phyloP scores from a whole-genome alignment of 2,113 vertebrate genomes.

The Porphyrio hochstetteri region DNA sequence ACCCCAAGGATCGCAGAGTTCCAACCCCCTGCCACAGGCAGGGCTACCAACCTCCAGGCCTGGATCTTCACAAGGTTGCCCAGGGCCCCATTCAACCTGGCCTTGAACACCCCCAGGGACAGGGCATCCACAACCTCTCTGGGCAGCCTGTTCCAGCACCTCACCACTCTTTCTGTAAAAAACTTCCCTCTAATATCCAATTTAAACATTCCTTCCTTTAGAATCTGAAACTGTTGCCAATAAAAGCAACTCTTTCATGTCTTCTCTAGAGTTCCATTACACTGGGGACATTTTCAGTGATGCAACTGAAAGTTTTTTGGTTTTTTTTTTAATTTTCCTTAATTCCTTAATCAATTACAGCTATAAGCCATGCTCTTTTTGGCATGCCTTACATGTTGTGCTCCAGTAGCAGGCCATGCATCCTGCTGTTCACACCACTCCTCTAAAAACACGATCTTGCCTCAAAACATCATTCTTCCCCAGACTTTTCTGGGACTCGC shows the following conservation, averaged over 20 bases:
- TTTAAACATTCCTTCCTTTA: too few relatives aligned
- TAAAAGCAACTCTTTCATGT: not conserved
- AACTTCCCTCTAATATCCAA: too few relatives aligned
- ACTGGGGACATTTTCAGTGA: not conserved
- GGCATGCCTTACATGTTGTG: rapidly evolving
- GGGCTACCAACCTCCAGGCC: too few relatives aligned
- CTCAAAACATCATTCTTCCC: not conserved
- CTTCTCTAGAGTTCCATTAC: not conserved
- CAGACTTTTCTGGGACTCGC: not conserved
- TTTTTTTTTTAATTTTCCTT: not conserved
- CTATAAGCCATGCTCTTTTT: not conserved
- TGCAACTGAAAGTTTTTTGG: too few relatives aligned
- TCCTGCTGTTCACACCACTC: rapidly evolving
- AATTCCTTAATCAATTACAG: not conserved
- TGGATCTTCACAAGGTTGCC: too few relatives aligned
- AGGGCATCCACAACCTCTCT: too few relatives aligned
- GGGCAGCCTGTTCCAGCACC: too few relatives aligned
- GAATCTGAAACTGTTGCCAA: not conserved
- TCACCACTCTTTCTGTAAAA: too few relatives aligned
- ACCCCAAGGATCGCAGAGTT: too few relatives aligned
- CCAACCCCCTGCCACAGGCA: too few relatives aligned
- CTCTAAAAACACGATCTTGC: rapidly evolving
- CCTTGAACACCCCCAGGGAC: too few relatives aligned
- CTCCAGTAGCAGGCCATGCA: rapidly evolving
- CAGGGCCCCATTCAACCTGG: too few relatives aligned